A percentile compares a stretch with the other conserved stretches of the same genome.
These are phyloP conservation scores for Entomobrya proxima DNA, from an alignment of 2,888 invertebrate species.

Conservation along the genomic window DNA sequence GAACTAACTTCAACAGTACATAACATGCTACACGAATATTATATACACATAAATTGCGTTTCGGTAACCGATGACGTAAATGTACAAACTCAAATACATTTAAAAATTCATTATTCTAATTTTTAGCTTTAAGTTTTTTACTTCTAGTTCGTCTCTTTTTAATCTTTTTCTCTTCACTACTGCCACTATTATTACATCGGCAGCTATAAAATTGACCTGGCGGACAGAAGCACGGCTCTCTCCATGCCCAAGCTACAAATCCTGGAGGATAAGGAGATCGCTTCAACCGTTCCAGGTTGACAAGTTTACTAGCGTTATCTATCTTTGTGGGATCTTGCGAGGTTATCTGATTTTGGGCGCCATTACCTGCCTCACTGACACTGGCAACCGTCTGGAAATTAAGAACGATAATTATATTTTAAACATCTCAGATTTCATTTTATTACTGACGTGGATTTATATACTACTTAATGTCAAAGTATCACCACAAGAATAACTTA, in stretches of 20 bases:
- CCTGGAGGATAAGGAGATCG: constrained; percentile 58
- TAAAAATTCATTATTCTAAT: neutral
- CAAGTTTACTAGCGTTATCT: neutral
- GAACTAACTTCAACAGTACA: too few species aligned
- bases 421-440: too few species aligned
- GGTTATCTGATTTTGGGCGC: neutral
- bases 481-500: too few species aligned
- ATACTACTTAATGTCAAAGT: too few species aligned
- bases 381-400: too few species aligned
- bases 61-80: too few species aligned
- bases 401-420: too few species aligned
- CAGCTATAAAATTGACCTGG: constrained; percentile 25
- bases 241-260: constrained; percentile 37
- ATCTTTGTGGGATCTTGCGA: neutral
- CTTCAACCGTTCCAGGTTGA: constrained; percentile 3
- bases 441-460: too few species aligned
- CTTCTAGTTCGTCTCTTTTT: neutral
- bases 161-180: neutral
- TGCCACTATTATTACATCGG: neutral
- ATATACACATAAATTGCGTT: too few species aligned
- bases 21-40: too few species aligned
- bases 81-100: too few species aligned
- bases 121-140: constrained; percentile 10
- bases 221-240: constrained; percentile 38
- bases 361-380: too few species aligned